Evolutionary conservation across 2,888 invertebrate genomes (phyloP).

Genomic region (Osmoderma eremita): DNA sequence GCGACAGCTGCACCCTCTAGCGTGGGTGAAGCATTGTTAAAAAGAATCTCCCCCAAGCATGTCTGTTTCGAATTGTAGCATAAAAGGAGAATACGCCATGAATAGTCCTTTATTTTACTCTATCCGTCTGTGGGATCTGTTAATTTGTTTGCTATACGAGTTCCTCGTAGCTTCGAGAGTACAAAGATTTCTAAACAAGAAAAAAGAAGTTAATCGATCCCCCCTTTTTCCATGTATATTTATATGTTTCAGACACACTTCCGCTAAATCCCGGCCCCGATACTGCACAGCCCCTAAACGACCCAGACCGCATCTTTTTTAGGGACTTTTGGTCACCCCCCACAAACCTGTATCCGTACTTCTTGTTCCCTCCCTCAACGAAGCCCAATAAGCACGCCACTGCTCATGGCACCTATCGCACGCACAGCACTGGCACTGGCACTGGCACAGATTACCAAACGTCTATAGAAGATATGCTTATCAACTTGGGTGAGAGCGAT

Average conservation of each 20-base stretch:
- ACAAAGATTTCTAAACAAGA: too few relatives aligned
- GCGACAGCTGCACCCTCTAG: conserved; percentile 10
- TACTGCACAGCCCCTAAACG: conserved; percentile 68
- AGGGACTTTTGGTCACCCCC: conserved; percentile 68
- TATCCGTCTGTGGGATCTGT: conserved; percentile 21
- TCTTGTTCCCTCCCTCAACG: conserved; percentile 68
- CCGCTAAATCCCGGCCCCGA: conserved; percentile 69
- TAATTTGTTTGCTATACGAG: conserved; percentile 1
- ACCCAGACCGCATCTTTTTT: conserved; percentile 67
- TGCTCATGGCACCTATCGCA: conserved; percentile 60
- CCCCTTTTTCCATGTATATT: conserved; percentile 53
- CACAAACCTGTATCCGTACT: conserved; percentile 69
- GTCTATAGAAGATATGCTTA: conserved; percentile 64
- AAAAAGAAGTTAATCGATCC: conserved; percentile 23
- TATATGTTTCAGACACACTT: conserved; percentile 69
- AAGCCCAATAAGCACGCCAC: conserved; percentile 60
- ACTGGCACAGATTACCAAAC: conserved; percentile 56
- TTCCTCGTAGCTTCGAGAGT: not conserved
- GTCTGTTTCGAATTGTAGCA: not conserved
- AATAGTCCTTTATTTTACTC: conserved; percentile 3
- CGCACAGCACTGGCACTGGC: conserved; percentile 59
- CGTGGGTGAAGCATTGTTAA: not conserved
- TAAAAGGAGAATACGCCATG: not conserved
- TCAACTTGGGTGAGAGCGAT: conserved; percentile 61
- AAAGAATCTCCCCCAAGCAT: conserved; percentile 21